Conservation (phyloP, 2,797 vertebrate genomes). For the Sardinella longiceps region DNA sequence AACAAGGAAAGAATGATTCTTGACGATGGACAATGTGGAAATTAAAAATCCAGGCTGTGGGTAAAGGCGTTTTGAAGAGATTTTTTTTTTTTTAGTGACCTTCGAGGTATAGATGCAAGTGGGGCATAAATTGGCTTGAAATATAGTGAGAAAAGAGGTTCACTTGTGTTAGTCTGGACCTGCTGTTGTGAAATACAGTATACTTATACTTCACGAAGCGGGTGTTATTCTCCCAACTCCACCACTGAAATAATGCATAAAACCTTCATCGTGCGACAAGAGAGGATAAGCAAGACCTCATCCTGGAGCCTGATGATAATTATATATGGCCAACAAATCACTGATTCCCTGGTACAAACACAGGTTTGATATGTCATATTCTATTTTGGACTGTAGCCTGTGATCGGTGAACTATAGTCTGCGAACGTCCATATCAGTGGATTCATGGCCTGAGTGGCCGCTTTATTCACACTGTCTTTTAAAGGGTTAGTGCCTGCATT, state of each 20-base stretch:
- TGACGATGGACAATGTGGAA: constrained; percentile 23
- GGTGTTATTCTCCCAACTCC: neutral
- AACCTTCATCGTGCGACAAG: neutral
- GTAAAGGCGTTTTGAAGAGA: neutral
- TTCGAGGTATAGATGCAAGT: neutral
- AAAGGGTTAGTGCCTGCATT: too few species aligned
- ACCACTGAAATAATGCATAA: neutral
- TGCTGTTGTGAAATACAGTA: too few species aligned
- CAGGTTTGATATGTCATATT: too few species aligned
- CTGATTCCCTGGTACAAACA: too few species aligned
- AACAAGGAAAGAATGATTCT: constrained; percentile 19
- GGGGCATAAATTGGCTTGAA: neutral
- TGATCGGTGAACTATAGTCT: too few species aligned
- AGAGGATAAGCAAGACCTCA: neutral
- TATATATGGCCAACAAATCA: too few species aligned
- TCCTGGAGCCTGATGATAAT: too few species aligned
- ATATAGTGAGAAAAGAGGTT: neutral
- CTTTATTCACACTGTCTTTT: too few species aligned
- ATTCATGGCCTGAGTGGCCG: too few species aligned
- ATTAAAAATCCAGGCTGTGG: neutral
- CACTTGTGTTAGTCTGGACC: too few species aligned
- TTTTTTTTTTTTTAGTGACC: neutral
- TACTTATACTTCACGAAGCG: neutral
- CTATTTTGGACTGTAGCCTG: too few species aligned
- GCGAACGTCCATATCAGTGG: too few species aligned